Evolutionary conservation across 2,797 vertebrate species (phyloP).

Genomic region (Sebastiscus albofasciatus): DNA sequence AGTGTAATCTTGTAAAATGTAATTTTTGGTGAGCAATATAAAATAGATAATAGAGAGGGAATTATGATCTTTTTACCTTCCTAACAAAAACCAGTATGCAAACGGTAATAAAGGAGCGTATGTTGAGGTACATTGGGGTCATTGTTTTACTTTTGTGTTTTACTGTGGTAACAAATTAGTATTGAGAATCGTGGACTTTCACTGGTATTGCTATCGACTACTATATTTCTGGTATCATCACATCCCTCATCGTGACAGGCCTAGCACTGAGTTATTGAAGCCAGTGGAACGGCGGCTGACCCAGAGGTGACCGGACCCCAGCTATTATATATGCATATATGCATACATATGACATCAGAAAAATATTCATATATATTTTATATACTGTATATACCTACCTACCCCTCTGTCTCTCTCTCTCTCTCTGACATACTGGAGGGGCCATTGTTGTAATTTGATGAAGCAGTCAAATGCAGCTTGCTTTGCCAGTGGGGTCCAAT

Average conservation of each 20-base stretch:
- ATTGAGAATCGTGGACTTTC: too few relatives aligned
- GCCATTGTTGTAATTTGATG: constrained; percentile 66
- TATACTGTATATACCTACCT: neutral
- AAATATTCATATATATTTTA: neutral
- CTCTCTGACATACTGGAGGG: constrained; percentile 5
- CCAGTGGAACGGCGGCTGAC: neutral
- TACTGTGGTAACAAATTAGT: too few relatives aligned
- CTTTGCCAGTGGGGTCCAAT: constrained; percentile 53
- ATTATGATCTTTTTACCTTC: too few relatives aligned
- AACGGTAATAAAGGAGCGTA: too few relatives aligned
- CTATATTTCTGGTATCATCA: too few relatives aligned
- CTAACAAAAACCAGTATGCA: too few relatives aligned
- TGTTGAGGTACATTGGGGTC: too few relatives aligned
- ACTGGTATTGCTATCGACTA: too few relatives aligned
- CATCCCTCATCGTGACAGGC: neutral
- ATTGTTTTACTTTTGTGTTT: too few relatives aligned
- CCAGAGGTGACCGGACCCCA: neutral
- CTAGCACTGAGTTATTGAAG: neutral
- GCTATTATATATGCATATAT: neutral
- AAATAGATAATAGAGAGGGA: too few relatives aligned
- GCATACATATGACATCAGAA: neutral
- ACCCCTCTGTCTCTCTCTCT: neutral
- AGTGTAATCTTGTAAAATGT: too few relatives aligned
- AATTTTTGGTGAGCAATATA: too few relatives aligned
- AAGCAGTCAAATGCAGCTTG: constrained; percentile 64